A percentile compares a stretch with the other conserved stretches of the same genome.
These are phyloP conservation scores for Sebastes kiyomatsui DNA, from an alignment of 2,797 vertebrate genomes.

Conservation along the genomic window DNA sequence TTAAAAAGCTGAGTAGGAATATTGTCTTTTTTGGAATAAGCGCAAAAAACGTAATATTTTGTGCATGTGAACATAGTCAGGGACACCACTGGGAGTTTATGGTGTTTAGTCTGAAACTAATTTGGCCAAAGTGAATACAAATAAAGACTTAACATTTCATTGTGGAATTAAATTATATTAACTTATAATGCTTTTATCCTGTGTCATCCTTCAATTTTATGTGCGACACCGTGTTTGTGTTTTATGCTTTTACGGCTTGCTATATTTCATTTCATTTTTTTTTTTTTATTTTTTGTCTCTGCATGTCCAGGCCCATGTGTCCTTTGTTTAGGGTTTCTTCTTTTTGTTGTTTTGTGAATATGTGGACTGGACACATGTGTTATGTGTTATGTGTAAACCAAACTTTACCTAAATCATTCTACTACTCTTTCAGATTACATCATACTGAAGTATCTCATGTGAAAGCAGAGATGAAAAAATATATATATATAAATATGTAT, in stretches of 20 bases:
- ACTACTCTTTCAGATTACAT: neutral
- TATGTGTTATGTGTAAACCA: neutral
- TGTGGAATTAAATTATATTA: neutral
- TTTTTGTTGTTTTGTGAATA: neutral
- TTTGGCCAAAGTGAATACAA: neutral
- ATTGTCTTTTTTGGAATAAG: neutral
- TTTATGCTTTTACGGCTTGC: neutral
- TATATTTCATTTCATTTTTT: neutral
- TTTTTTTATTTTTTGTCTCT: neutral
- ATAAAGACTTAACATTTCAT: neutral
- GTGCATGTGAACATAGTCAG: neutral
- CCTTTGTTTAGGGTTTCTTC: neutral
- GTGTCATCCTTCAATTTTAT: neutral
- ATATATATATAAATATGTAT: neutral
- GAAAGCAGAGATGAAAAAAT: neutral
- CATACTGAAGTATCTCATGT: neutral
- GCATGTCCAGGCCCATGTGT: neutral
- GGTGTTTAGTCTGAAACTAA: slow-evolving; percentile 3
- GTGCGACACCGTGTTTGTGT: neutral
- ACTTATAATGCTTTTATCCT: neutral
- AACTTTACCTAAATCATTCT: neutral
- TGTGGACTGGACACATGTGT: neutral
- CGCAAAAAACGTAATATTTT: neutral
- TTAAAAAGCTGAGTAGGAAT: neutral
- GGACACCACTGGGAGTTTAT: neutral